Conservation (phyloP, 2,113 vertebrate genomes). For the Eurypyga helias region DNA sequence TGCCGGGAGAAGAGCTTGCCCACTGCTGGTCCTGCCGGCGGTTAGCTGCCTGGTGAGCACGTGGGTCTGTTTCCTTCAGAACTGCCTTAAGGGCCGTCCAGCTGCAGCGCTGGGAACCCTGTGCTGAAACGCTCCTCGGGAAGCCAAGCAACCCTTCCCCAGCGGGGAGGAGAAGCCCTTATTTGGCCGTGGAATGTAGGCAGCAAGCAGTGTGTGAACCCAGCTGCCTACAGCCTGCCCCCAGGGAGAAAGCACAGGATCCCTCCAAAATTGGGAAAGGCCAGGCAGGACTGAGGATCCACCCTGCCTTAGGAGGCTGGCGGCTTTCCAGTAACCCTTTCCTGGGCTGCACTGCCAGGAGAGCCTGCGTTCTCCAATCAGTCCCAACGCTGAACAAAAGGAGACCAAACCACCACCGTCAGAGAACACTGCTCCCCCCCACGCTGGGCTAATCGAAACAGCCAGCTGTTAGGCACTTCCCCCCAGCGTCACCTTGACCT, state of each 20-base stretch:
- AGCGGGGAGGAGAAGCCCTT: neutral
- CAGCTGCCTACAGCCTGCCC: neutral
- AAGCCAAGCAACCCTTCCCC: neutral
- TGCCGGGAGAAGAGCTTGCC: neutral
- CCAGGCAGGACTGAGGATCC: neutral
- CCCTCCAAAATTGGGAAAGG: neutral
- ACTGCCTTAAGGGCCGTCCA: neutral
- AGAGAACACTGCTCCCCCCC: neutral
- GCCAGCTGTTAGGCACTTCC: fast-evolving
- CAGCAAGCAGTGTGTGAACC: neutral
- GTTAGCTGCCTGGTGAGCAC: neutral
- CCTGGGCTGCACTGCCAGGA: neutral
- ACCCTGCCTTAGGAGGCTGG: neutral
- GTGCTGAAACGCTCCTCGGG: fast-evolving
- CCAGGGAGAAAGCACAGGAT: neutral
- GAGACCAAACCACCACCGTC: neutral
- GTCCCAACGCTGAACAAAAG: neutral
- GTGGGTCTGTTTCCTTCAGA: neutral
- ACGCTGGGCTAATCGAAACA: too few relatives aligned
- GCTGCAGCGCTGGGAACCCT: neutral
- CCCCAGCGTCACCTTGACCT: too few relatives aligned
- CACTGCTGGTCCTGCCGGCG: neutral
- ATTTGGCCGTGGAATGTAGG: conserved; percentile 5
- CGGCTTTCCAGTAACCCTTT: neutral
- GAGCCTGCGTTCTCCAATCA: neutral